Evolutionary conservation across 2,888 invertebrate species (phyloP), one percentile per base, ranked within the genome.

Genomic region (Idaea aversata): DNA sequence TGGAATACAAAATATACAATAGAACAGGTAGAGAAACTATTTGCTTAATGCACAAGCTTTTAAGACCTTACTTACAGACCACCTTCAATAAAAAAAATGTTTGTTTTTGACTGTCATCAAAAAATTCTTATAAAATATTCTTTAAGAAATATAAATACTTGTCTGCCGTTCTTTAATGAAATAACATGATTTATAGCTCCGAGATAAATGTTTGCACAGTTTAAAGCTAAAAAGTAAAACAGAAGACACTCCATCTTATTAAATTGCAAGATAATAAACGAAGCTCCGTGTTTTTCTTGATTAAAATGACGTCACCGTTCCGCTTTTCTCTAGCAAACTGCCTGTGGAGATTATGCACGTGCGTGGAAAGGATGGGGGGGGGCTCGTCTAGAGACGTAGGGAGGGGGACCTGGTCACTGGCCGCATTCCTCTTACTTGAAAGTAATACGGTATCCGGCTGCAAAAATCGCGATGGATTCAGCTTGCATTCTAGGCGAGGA

Each of bases 341-440:
- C 64, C 64, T 66, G 65, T 66, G 67, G 67, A 64, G 68, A 69
- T 66, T 67, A 67, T 68, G 64, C 67, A 72, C 63, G 61, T 68
- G 62, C 67, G 65, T 67, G 15, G 60, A 38, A 59, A 60, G 7
- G 7, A 60, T 34, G 59, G 13, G 57, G 64, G 62, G 68, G 67
- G 67, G 59, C 66, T 63, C 63, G 70, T 69, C 65, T 69, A 64
- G 61, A 67, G 67, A 65, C 68, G 66, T 13, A 15, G 13, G 59
- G 25, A 81, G 82, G 77, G 79, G 70, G 80, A 78, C 80, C 87
- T 90, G 89, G 88, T 82, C 89, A 85, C 77, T 90, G 91, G 88
- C 92, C 91, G 91, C 92, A 92, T 92, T 92, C 92, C 85, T 83
- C 75, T 78, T 86, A 88, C 88, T 91, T 91, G 91, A 92, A 92